Evolutionary conservation across 64 coral and sea anemone genomes (phyloP).

Genomic region (Astreopora myriophthalma): DNA sequence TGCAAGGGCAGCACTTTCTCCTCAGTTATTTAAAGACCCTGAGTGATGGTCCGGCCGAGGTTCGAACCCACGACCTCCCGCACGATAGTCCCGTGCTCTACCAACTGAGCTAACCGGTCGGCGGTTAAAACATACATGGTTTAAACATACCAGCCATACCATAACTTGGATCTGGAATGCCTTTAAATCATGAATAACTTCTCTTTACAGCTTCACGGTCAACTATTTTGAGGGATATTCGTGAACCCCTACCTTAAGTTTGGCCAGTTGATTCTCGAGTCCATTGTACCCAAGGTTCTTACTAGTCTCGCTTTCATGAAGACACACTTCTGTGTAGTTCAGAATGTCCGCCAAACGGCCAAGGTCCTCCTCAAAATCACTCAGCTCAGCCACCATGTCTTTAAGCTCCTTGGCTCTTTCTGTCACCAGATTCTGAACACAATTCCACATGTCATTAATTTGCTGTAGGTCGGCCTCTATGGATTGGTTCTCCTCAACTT

Average conservation of each 20-base stretch:
- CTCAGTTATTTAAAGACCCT: no score
- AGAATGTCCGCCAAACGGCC: conserved; percentile 72
- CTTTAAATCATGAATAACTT: no score
- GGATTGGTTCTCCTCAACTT: conserved; percentile 59
- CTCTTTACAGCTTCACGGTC: background rate
- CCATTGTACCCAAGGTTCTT: conserved; percentile 82
- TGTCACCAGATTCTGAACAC: conserved; percentile 56
- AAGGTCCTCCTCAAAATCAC: conserved; percentile 77
- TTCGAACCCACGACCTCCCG: no score
- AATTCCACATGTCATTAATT: conserved; percentile 82
- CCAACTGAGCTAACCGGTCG: no score
- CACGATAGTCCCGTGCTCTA: no score
- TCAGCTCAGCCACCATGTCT: conserved; percentile 62
- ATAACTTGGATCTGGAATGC: background rate
- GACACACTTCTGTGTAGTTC: conserved; percentile 90
- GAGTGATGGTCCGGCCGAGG: no score
- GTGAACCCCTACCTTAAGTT: conserved; percentile 69
- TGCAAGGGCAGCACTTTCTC: no score
- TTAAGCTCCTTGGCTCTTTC: conserved; percentile 60
- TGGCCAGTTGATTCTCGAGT: conserved; percentile 87
- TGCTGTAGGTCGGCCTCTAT: conserved; percentile 84
- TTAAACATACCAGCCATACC: background rate
- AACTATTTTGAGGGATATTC: background rate
- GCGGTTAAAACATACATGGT: no score
- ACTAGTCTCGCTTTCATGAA: conserved; percentile 66